These are phyloP conservation scores for Volucella zonaria DNA, from an alignment of 2,888 invertebrate species.

Conservation along the genomic window DNA sequence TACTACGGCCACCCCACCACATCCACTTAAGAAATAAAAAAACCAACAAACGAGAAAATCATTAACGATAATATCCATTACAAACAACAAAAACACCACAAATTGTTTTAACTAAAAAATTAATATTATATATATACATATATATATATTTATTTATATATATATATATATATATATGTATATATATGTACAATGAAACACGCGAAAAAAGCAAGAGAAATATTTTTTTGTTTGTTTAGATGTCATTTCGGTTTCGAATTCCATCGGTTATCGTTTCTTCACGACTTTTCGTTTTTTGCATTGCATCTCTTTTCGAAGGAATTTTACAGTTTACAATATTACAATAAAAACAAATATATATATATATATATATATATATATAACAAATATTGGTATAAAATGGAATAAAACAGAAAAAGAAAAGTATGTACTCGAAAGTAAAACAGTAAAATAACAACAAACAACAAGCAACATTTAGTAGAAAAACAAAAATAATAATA, in stretches of 20 bases:
- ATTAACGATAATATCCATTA: slow-evolving; percentile 45
- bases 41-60: slow-evolving; percentile 15
- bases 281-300: slow-evolving; percentile 9
- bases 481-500: slow-evolving; percentile 52
- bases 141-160: no score
- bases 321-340: slow-evolving; percentile 65
- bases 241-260: slow-evolving; percentile 9
- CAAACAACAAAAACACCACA: slow-evolving; percentile 73
- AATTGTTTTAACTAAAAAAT: slow-evolving; percentile 49
- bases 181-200: slow-evolving; percentile 40
- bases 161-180: slow-evolving; percentile 38
- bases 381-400: no score
- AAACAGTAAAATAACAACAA: slow-evolving; percentile 59
- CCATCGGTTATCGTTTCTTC: not conserved
- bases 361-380: not conserved
- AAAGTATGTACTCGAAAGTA: slow-evolving; percentile 65
- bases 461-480: slow-evolving; percentile 72
- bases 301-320: slow-evolving; percentile 50
- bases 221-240: slow-evolving; percentile 42
- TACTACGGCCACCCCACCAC: slow-evolving; percentile 73
- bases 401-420: slow-evolving; percentile 8
- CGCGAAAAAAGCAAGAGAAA: slow-evolving; percentile 52
- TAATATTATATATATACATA: slow-evolving; percentile 13
- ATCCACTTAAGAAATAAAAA: slow-evolving; percentile 74
- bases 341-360: slow-evolving; percentile 5